These are phyloP conservation scores for Rhinolophus sinicus DNA, from an alignment of 2,113 vertebrate species.

Conservation along the genomic window DNA sequence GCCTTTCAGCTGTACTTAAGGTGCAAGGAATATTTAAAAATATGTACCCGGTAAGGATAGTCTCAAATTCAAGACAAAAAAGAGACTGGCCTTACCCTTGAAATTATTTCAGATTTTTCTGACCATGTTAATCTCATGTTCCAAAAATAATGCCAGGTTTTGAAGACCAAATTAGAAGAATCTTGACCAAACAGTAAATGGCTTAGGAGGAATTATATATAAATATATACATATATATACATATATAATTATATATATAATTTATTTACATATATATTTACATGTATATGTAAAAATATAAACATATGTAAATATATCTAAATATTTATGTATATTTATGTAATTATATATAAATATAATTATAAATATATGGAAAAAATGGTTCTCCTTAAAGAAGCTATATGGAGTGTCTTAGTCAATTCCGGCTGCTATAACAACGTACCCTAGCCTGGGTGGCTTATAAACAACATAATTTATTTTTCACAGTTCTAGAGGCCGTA, in stretches of 20 bases:
- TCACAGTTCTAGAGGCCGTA: neutral
- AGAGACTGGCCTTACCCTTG: neutral
- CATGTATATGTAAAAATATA: too few species aligned
- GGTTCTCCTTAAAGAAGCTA: neutral
- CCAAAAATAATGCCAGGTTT: constrained; percentile 39
- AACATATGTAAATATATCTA: too few species aligned
- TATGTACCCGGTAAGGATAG: neutral
- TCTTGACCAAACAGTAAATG: neutral
- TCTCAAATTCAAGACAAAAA: constrained; percentile 24
- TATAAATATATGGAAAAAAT: neutral
- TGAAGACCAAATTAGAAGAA: constrained; percentile 25
- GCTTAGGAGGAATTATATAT: neutral
- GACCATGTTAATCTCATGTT: neutral
- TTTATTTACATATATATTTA: too few species aligned
- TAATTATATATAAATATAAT: too few species aligned
- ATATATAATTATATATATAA: too few species aligned
- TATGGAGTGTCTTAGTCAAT: neutral
- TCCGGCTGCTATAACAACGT: neutral
- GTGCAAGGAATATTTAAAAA: neutral
- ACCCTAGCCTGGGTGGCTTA: neutral
- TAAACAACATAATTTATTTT: neutral
- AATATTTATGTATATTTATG: too few species aligned
- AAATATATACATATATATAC: too few species aligned
- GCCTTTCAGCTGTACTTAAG: neutral
- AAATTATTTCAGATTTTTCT: constrained; percentile 25